Base-by-base conservation (phyloP, 2,113 vertebrate genomes). In the Thalassoma bifasciatum region DNA sequence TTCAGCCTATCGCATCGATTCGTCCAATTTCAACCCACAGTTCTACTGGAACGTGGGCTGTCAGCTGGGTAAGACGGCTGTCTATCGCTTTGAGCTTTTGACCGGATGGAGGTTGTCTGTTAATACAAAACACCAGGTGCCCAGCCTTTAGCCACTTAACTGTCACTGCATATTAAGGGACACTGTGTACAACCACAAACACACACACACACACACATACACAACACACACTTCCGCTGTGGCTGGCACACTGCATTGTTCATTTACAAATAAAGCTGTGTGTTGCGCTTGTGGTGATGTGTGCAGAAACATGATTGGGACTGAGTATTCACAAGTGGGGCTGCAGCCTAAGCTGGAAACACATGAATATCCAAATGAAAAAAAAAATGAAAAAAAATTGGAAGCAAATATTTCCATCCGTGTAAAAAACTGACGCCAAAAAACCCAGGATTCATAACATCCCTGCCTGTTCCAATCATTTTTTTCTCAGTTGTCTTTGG, bases 21-120 rank as follows among this genome's bases (percentile, higher is more conserved):
- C 98, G 53, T 98, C 97, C 84, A 99, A 99, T 88, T 98, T 98
- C 89, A 99, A 99, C 90, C 98, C 98, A 0, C 91, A 99, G 79
- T 94, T 96, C 1, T 99, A 98, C 88, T 99, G 98, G 98, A 99
- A 97, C 0, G 93, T 95, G 64, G 98, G 98, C 7, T 98, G 96
- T 91, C 98, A 99, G 83, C 75, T 99, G 66, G 98, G 98, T 99
- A 70, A 59, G 89, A 62, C 23, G 1, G 26, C 30, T 51, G 54
- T 74, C 51, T 56, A 37, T 51, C 2, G 5, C 14, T 66, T n/a
- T 13, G 50, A 75, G 47, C 44, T 59, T 44, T 16, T 44, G 10
- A 62, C 49, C 11, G 42, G 40, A 12, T 38, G n/a, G 5, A 70
- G 34, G 21, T 22, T 52, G 5, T 67, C 60, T 80, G 14, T 47